Evolutionary conservation across 2,888 invertebrate species (phyloP).

Genomic region (Mechanitis messenoides): DNA sequence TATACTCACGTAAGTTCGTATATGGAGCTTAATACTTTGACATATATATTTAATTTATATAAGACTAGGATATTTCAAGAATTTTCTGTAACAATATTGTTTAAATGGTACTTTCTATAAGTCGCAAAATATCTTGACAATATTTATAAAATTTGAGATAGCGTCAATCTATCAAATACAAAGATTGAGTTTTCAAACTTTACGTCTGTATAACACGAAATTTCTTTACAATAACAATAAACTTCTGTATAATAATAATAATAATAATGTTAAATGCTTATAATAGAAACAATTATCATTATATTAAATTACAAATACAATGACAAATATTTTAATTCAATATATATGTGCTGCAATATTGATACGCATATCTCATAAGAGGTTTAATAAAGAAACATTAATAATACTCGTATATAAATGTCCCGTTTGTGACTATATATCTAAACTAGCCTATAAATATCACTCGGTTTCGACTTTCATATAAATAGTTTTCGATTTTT

Average conservation of each 20-base stretch:
- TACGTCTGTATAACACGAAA: neutral
- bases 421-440: neutral
- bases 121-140: neutral
- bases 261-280: too few relatives aligned
- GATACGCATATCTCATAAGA: neutral
- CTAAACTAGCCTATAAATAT: too few relatives aligned
- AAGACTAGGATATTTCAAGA: neutral
- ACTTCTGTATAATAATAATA: too few relatives aligned
- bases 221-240: too few relatives aligned
- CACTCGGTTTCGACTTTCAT: too few relatives aligned
- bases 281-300: too few relatives aligned
- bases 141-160: constrained; percentile 1
- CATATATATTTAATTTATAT: too few relatives aligned
- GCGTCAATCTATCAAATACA: constrained; percentile 2
- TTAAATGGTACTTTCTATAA: neutral
- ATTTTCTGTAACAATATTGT: neutral
- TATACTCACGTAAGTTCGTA: too few relatives aligned
- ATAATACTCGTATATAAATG: neutral
- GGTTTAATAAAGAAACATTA: neutral
- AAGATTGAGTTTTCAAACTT: neutral
- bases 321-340: neutral
- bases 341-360: neutral
- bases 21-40: too few relatives aligned
- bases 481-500: too few relatives aligned
- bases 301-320: neutral